A percentile compares a stretch with the other conserved stretches of the same genome.
Evolutionary conservation across 2,797 vertebrate species (phyloP).

Genomic region (Muraenolepis orangiensis): DNA sequence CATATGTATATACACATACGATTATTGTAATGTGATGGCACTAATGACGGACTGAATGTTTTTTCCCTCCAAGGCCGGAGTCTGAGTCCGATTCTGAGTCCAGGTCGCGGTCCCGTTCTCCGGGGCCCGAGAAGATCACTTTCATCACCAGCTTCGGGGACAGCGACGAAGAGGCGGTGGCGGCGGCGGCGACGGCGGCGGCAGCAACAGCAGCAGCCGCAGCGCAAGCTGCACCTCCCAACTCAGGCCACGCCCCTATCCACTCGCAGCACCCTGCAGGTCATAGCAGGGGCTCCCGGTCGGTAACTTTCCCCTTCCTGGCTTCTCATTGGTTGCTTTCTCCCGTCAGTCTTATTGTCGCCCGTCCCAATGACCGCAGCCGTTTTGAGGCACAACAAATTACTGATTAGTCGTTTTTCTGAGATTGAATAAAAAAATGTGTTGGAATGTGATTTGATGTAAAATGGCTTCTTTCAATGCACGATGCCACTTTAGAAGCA

Average conservation of each 20-base stretch:
- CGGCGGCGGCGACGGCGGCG: conserved; percentile 58
- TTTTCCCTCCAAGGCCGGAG: conserved; percentile 72
- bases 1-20: too few relatives aligned
- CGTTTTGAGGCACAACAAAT: conserved; percentile 32
- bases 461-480: not conserved
- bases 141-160: conserved; percentile 97
- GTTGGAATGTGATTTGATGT: not conserved
- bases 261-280: conserved; percentile 82
- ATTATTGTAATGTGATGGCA: too few relatives aligned
- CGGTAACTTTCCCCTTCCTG: conserved; percentile 87
- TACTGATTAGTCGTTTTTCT: conserved; percentile 33
- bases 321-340: conserved; percentile 72
- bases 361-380: conserved; percentile 34
- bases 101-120: conserved; percentile 81
- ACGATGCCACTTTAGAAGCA: conserved; percentile 6
- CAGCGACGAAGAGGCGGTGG: conserved; percentile 85
- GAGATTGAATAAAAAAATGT: not conserved
- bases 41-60: not conserved
- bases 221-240: conserved; percentile 60
- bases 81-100: conserved; percentile 89
- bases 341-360: conserved; percentile 53
- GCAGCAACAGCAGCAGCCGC: too few relatives aligned
- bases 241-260: conserved; percentile 71
- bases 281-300: conserved; percentile 95
- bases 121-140: conserved; percentile 89